Base-by-base conservation (phyloP, 2,888 invertebrate species). In the Argynnis bischoffii region DNA sequence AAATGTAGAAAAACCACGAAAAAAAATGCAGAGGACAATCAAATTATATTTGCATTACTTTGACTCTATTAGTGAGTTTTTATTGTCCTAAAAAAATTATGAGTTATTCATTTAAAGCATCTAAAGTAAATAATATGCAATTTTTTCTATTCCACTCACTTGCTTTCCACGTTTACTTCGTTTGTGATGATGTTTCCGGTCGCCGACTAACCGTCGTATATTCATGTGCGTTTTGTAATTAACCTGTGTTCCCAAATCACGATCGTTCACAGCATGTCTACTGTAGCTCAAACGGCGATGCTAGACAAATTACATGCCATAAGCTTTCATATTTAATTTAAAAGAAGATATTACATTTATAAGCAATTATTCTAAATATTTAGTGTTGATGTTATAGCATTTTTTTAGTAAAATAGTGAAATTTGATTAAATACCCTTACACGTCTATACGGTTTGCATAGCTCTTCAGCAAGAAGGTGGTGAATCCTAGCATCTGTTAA, bases 401-500 rank as follows among this genome's bases (percentile, higher is more conserved):
- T 55, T 47, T 16, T n/a, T 11, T n/a, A 14, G 26, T 53, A 53
- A 26, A 53, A 16, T 59, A 59, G n/a, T 48, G 31, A 14, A 59
- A 48, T n/a, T 59, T 59, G 59, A 48, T 48, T 59, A 11, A 14
- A 59, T 59, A 59, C 74, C 86, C 95, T 93, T 94, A 97, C 97
- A 92, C 97, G 94, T 93, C 96, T 94, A 80, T 97, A 96, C 11
- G 98, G 97, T 88, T 97, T 97, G 88, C 96, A 96, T 54, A 98
- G 90, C 86, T 98, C 98, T 87, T 98, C 97, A 4, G 97, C 97
- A 54, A 98, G 93, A 55, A 99, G 93, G 87, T 98, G 98, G 87
- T 98, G 98, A 76, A 98, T 97, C 86, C 95, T 96, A n/a, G 97
- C 98, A 86, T 98, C 98, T 1, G 98, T 98, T 69, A 98, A 91